A percentile compares a stretch with the other conserved stretches of the same genome.
These are phyloP conservation scores for Gari tellinella DNA, from an alignment of 2,888 invertebrate genomes.

Conservation along the genomic window DNA sequence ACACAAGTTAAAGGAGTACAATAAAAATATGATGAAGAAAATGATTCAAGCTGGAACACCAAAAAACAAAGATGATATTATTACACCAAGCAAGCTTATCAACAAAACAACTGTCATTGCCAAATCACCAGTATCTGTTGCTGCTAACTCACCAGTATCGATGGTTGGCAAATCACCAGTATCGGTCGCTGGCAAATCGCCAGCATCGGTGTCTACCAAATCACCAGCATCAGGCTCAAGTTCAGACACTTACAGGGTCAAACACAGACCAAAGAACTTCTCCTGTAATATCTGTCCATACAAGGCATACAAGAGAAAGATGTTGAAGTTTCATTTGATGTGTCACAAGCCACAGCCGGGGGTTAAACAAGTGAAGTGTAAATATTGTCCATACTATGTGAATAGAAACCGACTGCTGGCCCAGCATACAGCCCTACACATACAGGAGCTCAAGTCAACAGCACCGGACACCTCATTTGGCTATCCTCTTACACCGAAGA, in stretches of 20 bases:
- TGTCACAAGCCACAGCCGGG: conserved; percentile 89
- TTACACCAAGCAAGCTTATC: too few relatives aligned
- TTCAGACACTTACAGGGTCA: not conserved
- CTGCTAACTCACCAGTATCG: not conserved
- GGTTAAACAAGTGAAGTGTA: conserved; percentile 91
- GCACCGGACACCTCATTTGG: conserved; percentile 6
- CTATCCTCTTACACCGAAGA: conserved; percentile 46
- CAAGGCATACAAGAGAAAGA: conserved; percentile 76
- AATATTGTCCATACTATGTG: conserved; percentile 92
- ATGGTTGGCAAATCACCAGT: not conserved
- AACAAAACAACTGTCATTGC: not conserved
- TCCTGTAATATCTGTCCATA: conserved; percentile 91
- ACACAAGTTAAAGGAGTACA: conserved; percentile 73
- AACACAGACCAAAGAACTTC: conserved; percentile 63
- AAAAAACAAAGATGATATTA: not conserved
- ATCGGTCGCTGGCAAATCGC: too few relatives aligned
- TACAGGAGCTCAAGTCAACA: conserved; percentile 40
- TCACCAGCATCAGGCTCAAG: too few relatives aligned
- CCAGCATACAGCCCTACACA: conserved; percentile 89
- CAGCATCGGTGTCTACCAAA: too few relatives aligned
- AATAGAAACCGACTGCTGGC: conserved; percentile 85
- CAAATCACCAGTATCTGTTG: not conserved
- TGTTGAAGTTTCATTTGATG: conserved; percentile 86
- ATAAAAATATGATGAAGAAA: conserved; percentile 36
- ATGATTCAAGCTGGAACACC: conserved; percentile 18